Conservation (phyloP, 2,797 vertebrate species). For the Acipenser transmontanus region DNA sequence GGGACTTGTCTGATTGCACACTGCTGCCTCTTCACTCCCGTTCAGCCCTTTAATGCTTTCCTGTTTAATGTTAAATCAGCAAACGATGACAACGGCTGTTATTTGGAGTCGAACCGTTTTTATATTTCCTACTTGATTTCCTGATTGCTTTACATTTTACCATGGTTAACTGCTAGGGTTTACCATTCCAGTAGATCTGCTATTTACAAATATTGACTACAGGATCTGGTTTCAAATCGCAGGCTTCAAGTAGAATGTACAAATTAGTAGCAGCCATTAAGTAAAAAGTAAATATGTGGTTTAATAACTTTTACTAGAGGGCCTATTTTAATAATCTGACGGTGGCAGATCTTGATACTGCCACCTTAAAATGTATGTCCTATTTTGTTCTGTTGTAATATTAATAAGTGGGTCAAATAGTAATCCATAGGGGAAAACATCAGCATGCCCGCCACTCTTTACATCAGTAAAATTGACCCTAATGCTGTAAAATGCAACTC, state of each 20-base stretch:
- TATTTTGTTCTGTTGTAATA: too few relatives aligned
- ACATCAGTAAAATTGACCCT: too few relatives aligned
- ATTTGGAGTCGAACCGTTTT: conserved; percentile 59
- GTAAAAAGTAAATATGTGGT: not conserved
- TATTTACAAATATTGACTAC: conserved; percentile 20
- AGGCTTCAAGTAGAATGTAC: conserved; percentile 26
- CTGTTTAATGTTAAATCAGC: conserved; percentile 82
- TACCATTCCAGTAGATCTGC: not conserved
- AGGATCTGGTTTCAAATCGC: conserved; percentile 34
- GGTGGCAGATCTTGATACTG: too few relatives aligned
- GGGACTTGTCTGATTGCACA: conserved; percentile 82
- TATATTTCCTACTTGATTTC: conserved; percentile 63
- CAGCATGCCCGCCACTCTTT: too few relatives aligned
- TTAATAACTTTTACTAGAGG: too few relatives aligned
- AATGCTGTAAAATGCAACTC: too few relatives aligned
- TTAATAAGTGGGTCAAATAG: too few relatives aligned
- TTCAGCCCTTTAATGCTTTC: conserved; percentile 72
- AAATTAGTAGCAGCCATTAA: conserved; percentile 29
- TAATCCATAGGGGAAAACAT: too few relatives aligned
- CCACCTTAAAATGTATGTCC: too few relatives aligned
- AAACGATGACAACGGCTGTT: conserved; percentile 60
- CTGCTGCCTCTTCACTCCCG: conserved; percentile 71
- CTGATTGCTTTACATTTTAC: conserved; percentile 13
- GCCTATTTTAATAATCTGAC: too few relatives aligned
- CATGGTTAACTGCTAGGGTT: conserved; percentile 19